Percentiles rank a stretch among this genome's conserved stretches.
phyloP scores from a whole-genome alignment of 2,888 invertebrate species.

The Chalcis sispes region DNA sequence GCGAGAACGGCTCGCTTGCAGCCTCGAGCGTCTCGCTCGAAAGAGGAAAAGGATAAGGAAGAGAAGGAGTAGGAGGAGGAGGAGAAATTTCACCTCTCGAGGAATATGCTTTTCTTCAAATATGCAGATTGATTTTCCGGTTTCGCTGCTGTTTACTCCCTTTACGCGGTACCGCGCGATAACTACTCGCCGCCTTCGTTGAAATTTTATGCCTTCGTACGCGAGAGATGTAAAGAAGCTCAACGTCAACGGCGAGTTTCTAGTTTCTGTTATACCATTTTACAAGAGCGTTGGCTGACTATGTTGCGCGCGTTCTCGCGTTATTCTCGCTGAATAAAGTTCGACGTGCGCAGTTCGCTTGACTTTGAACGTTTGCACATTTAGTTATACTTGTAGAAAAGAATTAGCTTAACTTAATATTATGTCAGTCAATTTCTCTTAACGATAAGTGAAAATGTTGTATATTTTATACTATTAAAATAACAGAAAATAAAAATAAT shows the following conservation, averaged over 20 bases:
- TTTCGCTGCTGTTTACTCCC: background rate
- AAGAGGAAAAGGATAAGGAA: slow-evolving; percentile 47
- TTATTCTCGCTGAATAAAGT: slow-evolving; percentile 50
- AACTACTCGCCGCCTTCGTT: slow-evolving; percentile 45
- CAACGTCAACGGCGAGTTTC: slow-evolving; percentile 32
- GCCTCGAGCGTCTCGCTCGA: slow-evolving; percentile 58
- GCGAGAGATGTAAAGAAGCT: slow-evolving; percentile 46
- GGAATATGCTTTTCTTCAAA: slow-evolving; percentile 65
- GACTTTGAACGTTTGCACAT: background rate
- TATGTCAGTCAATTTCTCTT: no score
- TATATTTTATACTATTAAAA: no score
- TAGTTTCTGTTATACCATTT: no score
- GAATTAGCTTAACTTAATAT: no score
- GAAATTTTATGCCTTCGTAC: slow-evolving; percentile 52
- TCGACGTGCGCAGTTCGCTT: slow-evolving; percentile 21
- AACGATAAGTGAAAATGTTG: no score
- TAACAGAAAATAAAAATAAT: background rate
- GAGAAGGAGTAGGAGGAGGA: slow-evolving; percentile 14
- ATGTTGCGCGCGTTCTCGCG: slow-evolving; percentile 11
- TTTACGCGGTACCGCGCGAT: slow-evolving; percentile 20
- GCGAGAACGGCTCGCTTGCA: slow-evolving; percentile 46
- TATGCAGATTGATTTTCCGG: slow-evolving; percentile 39
- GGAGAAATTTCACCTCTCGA: slow-evolving; percentile 50
- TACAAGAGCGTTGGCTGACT: no score
- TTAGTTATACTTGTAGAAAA: no score